These are phyloP conservation scores for Drosophila trapezifrons DNA, from an alignment of 1,140 invertebrate species.

Conservation along the genomic window DNA sequence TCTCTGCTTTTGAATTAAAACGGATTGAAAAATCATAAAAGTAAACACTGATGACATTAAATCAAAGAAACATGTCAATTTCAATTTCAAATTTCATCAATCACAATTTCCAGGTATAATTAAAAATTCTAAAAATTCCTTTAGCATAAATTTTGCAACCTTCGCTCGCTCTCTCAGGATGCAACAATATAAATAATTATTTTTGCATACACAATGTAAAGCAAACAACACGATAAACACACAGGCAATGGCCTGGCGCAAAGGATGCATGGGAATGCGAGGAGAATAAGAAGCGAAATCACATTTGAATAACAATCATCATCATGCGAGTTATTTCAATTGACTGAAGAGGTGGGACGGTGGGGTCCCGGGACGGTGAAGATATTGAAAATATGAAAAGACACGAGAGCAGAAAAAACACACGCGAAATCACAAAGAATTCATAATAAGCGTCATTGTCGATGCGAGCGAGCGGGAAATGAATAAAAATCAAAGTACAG, in stretches of 20 bases:
- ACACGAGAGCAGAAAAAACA: constrained; percentile 51
- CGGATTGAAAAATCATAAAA: neutral
- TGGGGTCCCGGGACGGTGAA: constrained; percentile 14
- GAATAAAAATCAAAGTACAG: constrained; percentile 80
- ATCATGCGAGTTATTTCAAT: constrained; percentile 77
- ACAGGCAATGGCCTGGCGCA: constrained; percentile 5
- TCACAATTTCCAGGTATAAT: constrained; percentile 14
- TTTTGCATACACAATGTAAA: constrained; percentile 80
- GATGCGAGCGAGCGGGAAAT: constrained; percentile 76
- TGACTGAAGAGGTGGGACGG: constrained; percentile 20
- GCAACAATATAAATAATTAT: constrained; percentile 83
- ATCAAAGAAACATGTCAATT: neutral
- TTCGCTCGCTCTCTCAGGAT: constrained; percentile 21
- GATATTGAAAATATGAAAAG: constrained; percentile 81
- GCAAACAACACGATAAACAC: constrained; percentile 65
- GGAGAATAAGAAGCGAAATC: constrained; percentile 64
- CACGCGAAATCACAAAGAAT: constrained; percentile 79
- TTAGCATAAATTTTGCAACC: constrained; percentile 2
- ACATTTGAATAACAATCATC: constrained; percentile 83
- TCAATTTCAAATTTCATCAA: constrained; percentile 14
- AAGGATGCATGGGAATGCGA: constrained; percentile 59
- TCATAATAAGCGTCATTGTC: constrained; percentile 83
- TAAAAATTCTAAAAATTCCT: constrained; percentile 41
- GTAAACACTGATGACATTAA: neutral
- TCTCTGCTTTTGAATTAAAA: neutral